Evolutionary conservation across 1,140 invertebrate species (phyloP), one percentile per base, ranked within the genome.

Genomic region (Chionoecetes opilio): DNA sequence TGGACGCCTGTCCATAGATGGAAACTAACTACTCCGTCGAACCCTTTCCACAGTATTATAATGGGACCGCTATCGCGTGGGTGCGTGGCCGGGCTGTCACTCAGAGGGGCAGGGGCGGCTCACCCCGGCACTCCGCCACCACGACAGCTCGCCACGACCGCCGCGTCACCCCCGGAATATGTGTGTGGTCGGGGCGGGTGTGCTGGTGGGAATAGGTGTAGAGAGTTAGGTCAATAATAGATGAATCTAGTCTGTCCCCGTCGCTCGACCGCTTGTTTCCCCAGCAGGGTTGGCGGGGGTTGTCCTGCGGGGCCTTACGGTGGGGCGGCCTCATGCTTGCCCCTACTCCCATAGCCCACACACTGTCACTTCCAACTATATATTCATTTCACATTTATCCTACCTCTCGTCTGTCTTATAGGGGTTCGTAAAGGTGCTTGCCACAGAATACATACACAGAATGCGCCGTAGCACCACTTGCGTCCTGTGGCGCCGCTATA

Each of bases 141-240:
- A 75, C 63, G 63, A 21, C 63, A 75, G n/a, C 63, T n/a, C 29
- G 89, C 38, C n/a, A 31, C 17, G 37, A 35, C 37, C 29, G 6
- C 89, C 89, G 37, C 46, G 89, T 92, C 90, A 82, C 21, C 14
- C 75, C 38, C 37, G 53, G 34, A 92, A 91, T 91, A 35, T 82
- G 90, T 82, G 53, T 92, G 63, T 88, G 90, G 53, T 92, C 53
- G 75, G 29, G 90, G 75, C 41, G 41, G 46, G 46, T 34, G 89
- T 63, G 89, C 41, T 91, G 90, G 32, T 82, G 90, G 90, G 90
- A 85, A 85, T 86, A 85, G 34, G 35, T 93, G 92, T 93, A 85
- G 82, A 93, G 37, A 86, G 92, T 86, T 85, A 17, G 21, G 35
- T 93, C 26, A 93, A 93, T 93, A 93, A 93, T 35, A 86, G 84